These are phyloP conservation scores for Carassius carassius DNA, from an alignment of 2,113 vertebrate species.

Conservation along the genomic window DNA sequence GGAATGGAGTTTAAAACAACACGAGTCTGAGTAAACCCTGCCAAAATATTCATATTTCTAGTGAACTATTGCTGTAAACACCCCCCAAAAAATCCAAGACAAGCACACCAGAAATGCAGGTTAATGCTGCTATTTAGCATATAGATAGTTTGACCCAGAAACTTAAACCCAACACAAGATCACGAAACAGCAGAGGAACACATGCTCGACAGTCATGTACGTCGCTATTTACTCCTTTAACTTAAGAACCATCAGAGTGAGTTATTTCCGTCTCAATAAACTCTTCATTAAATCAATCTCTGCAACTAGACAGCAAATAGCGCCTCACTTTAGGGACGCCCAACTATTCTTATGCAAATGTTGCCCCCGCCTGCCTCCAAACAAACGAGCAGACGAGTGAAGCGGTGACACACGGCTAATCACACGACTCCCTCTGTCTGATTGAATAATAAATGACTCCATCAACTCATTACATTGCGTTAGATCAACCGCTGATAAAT, in stretches of 20 bases:
- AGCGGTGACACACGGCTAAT: conserved; percentile 71
- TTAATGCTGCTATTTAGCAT: conserved; percentile 30
- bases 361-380: conserved; percentile 27
- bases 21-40: background rate
- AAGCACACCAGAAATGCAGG: background rate
- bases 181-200: no score
- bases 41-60: background rate
- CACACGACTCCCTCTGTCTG: conserved; percentile 68
- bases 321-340: conserved; percentile 40
- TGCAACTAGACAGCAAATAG: conserved; percentile 41
- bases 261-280: conserved; percentile 51
- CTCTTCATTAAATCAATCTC: conserved; percentile 56
- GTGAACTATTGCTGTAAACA: background rate
- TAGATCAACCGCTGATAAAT: conserved; percentile 79
- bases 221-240: background rate
- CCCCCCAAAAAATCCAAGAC: background rate
- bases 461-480: conserved; percentile 79
- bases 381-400: conserved; percentile 60
- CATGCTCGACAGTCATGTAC: background rate
- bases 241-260: conserved; percentile 2
- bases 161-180: background rate
- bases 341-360: conserved; percentile 75
- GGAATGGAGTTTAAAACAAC: no score
- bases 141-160: conserved; percentile 15
- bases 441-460: conserved; percentile 82